Evolutionary conservation across 2,797 vertebrate species (phyloP).

Genomic region (Rhadinocentrus ornatus): DNA sequence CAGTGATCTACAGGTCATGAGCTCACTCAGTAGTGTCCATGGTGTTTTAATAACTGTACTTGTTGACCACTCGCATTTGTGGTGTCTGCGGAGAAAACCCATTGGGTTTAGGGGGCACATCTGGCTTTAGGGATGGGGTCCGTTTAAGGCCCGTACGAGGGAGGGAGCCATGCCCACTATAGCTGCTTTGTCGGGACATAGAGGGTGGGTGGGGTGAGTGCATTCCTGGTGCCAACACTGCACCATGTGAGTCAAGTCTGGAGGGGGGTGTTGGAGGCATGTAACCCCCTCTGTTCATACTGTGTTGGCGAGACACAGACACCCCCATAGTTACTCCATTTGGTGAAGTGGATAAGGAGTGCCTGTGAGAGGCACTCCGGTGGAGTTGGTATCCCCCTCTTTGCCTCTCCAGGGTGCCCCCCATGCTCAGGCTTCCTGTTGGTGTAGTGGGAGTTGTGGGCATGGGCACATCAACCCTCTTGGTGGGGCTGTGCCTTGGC

Average conservation of each 20-base stretch:
- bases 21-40: conserved; percentile 60
- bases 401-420: conserved; percentile 92
- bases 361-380: conserved; percentile 95
- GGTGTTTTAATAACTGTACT: conserved; percentile 93
- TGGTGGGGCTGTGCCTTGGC: conserved; percentile 96
- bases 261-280: conserved; percentile 90
- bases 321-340: conserved; percentile 94
- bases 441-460: conserved; percentile 87
- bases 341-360: conserved; percentile 94
- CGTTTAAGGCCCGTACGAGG: conserved; percentile 95
- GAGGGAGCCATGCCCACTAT: conserved; percentile 93
- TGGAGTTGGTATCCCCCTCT: conserved; percentile 88
- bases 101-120: conserved; percentile 97
- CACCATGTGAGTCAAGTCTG: conserved; percentile 95
- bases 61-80: conserved; percentile 94
- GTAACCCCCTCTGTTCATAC: conserved; percentile 93
- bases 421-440: conserved; percentile 89
- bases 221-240: conserved; percentile 88
- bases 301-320: conserved; percentile 94
- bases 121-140: conserved; percentile 96
- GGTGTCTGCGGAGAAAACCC: conserved; percentile 93
- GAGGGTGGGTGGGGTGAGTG: conserved; percentile 85
- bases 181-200: conserved; percentile 94
- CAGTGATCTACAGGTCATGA: conserved; percentile 71
- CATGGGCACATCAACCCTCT: conserved; percentile 95